phyloP scores from a whole-genome alignment of 2,888 invertebrate genomes.

The Idaea dimidiata region DNA sequence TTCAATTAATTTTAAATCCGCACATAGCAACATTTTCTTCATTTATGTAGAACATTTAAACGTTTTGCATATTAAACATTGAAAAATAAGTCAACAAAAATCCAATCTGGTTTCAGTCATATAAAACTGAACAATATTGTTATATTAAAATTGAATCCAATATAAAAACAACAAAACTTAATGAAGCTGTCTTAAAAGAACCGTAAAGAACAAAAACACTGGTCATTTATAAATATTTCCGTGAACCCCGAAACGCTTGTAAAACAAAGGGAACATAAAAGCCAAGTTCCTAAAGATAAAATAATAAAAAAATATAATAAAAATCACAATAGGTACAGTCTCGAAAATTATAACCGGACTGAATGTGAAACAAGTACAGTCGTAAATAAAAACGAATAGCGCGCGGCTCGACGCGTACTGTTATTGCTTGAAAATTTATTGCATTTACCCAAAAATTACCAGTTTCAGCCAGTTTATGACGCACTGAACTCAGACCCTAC shows the following conservation, averaged over 20 bases:
- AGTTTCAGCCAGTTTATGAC: constrained; percentile 61
- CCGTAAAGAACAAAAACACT: constrained; percentile 21
- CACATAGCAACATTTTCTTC: neutral
- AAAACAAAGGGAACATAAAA: constrained; percentile 67
- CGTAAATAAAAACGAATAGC: constrained; percentile 78
- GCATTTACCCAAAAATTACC: constrained; percentile 70
- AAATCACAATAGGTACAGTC: constrained; percentile 64
- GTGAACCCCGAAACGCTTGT: constrained; percentile 43
- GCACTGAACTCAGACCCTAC: constrained; percentile 45
- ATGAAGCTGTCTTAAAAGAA: neutral
- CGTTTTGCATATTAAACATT: neutral
- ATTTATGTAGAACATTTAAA: neutral
- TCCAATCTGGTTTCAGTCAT: too few relatives aligned
- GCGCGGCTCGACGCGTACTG: constrained; percentile 65
- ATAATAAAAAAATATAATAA: constrained; percentile 59
- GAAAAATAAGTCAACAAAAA: too few relatives aligned
- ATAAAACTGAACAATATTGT: too few relatives aligned
- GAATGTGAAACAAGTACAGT: constrained; percentile 76
- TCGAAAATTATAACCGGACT: constrained; percentile 68
- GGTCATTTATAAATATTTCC: constrained; percentile 27
- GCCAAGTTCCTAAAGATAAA: constrained; percentile 46
- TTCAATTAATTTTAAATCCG: neutral
- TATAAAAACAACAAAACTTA: neutral
- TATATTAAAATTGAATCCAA: neutral
- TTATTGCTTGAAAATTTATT: constrained; percentile 71